Evolutionary conservation across 2,888 invertebrate species (phyloP).

Genomic region (Arctia plantaginis): DNA sequence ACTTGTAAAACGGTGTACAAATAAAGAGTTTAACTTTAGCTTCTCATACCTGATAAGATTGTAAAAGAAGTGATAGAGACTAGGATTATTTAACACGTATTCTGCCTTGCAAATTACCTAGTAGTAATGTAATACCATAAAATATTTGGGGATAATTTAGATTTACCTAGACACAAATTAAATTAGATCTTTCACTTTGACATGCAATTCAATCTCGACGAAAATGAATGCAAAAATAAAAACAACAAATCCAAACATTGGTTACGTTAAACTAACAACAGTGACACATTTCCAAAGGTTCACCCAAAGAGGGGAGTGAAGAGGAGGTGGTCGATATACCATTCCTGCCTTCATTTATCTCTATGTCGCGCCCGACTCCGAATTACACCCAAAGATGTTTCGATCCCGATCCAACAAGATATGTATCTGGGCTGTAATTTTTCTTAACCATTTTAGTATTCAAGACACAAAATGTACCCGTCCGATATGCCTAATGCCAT

Average conservation of each 20-base stretch:
- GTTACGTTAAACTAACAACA: constrained; percentile 52
- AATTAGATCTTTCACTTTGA: neutral
- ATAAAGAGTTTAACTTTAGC: no score
- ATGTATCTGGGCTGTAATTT: constrained; percentile 78
- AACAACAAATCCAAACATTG: constrained; percentile 43
- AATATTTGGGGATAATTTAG: no score
- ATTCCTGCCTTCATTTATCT: constrained; percentile 70
- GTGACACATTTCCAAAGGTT: constrained; percentile 59
- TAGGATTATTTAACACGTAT: no score
- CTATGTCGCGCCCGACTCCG: constrained; percentile 61
- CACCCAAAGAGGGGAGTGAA: constrained; percentile 45
- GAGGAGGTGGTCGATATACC: constrained; percentile 51
- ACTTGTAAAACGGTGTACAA: no score
- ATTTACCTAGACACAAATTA: no score
- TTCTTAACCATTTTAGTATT: constrained; percentile 74
- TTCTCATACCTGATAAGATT: no score
- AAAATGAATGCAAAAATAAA: constrained; percentile 33
- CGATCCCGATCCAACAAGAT: constrained; percentile 69
- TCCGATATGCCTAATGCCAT: constrained; percentile 67
- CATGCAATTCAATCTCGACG: neutral
- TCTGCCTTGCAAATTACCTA: no score
- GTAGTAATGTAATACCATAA: no score
- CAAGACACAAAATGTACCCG: constrained; percentile 67
- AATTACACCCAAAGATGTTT: constrained; percentile 72
- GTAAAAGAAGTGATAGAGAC: no score